Conservation (phyloP, 2,797 vertebrate species). For the Ciconia nigra region DNA sequence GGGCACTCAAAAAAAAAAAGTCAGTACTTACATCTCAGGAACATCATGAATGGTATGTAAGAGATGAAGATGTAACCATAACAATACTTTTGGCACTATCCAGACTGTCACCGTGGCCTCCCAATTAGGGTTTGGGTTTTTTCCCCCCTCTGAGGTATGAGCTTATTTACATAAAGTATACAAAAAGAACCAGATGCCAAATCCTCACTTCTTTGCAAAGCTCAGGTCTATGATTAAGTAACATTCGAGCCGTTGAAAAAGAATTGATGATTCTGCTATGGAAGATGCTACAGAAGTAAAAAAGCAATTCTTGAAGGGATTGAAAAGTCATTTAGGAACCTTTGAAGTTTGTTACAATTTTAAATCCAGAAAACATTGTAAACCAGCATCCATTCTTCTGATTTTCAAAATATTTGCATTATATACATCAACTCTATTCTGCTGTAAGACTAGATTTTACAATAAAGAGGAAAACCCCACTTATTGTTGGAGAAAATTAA, state of each 20-base stretch:
- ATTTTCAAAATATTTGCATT: not conserved
- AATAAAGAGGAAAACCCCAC: fast-evolving
- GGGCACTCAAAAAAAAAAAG: not conserved
- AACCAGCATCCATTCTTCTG: not conserved
- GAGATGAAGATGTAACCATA: not conserved
- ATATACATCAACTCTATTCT: not conserved
- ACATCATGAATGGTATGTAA: not conserved
- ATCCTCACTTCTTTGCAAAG: not conserved
- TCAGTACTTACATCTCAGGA: not conserved
- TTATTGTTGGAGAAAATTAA: not conserved
- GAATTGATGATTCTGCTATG: not conserved
- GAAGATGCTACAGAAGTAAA: not conserved
- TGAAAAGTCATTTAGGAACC: not conserved
- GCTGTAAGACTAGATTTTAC: not conserved
- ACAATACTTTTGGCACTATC: not conserved
- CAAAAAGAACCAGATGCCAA: not conserved
- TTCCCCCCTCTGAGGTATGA: not conserved
- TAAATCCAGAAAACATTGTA: not conserved
- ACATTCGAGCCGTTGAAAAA: not conserved
- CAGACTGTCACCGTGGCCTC: not conserved
- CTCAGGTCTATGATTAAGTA: not conserved
- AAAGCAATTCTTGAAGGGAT: not conserved
- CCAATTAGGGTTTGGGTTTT: fast-evolving
- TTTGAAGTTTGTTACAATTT: not conserved
- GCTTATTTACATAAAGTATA: not conserved